Percentiles rank a stretch among this genome's conserved stretches.
Conservation (phyloP, 2,888 invertebrate species). For the Elysia crispata region DNA sequence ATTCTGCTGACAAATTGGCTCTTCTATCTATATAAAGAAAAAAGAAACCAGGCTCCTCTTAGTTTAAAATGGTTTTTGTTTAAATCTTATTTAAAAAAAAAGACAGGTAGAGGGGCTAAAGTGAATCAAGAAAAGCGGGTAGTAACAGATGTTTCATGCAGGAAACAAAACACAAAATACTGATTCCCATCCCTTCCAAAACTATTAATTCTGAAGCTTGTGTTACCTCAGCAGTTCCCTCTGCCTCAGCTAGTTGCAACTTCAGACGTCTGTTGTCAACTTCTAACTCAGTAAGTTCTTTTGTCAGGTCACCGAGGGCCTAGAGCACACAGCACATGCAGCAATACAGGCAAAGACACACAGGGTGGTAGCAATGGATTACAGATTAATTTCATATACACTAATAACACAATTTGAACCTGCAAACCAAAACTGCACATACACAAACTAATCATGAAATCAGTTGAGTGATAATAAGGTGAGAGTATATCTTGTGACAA, state of each 20-base stretch:
- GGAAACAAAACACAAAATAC: too few species aligned
- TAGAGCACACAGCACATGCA: constrained; percentile 10
- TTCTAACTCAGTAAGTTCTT: constrained; percentile 37
- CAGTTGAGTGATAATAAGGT: too few species aligned
- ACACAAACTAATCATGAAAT: too few species aligned
- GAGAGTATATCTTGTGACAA: too few species aligned
- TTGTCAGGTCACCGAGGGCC: constrained; percentile 13
- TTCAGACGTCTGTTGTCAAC: constrained; percentile 41
- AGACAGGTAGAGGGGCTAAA: neutral
- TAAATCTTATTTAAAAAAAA: neutral
- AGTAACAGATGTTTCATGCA: neutral
- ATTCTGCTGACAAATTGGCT: too few species aligned
- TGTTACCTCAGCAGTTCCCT: constrained; percentile 46
- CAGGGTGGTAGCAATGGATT: constrained; percentile 9
- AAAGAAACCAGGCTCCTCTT: too few species aligned
- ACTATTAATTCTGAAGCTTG: too few species aligned
- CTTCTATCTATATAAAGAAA: too few species aligned
- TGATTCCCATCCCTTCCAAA: too few species aligned
- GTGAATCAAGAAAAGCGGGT: neutral
- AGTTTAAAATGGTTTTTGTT: too few species aligned
- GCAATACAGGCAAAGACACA: constrained; percentile 3
- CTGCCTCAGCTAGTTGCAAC: constrained; percentile 48
- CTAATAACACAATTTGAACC: neutral
- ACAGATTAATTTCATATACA: neutral
- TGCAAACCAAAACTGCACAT: too few species aligned